A percentile compares a stretch with the other conserved stretches of the same genome.
These are phyloP conservation scores for Drosophila sordidula DNA, from an alignment of 2,888 invertebrate species.

Conservation along the genomic window DNA sequence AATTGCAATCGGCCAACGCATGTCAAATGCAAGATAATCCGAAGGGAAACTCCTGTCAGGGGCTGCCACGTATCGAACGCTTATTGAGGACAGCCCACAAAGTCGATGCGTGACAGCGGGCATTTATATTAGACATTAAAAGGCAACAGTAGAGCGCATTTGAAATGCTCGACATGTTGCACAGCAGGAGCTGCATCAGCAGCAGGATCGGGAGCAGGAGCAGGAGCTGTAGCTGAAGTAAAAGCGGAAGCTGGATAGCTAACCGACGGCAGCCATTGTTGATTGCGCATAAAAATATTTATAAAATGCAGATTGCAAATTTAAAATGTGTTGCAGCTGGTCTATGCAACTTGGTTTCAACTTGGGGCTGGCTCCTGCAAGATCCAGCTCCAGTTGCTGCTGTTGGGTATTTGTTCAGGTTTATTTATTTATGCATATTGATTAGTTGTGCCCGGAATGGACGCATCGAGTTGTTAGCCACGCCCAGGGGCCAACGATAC, in stretches of 20 bases:
- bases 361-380: conserved; percentile 14
- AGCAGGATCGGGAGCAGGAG: not conserved
- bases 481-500: conserved; percentile 44
- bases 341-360: conserved; percentile 4
- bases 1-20: conserved; percentile 49
- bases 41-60: conserved; percentile 31
- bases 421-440: conserved; percentile 74
- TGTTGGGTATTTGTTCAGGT: conserved; percentile 46
- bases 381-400: not conserved
- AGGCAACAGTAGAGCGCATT: conserved; percentile 57
- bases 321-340: conserved; percentile 38
- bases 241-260: conserved; percentile 15
- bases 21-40: conserved; percentile 43
- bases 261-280: conserved; percentile 61
- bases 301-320: conserved; percentile 79
- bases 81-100: conserved; percentile 49
- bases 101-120: conserved; percentile 70
- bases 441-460: conserved; percentile 52
- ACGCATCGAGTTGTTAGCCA: conserved; percentile 40
- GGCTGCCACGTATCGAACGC: conserved; percentile 40
- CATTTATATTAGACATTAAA: conserved; percentile 78
- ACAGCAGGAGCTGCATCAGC: conserved; percentile 17
- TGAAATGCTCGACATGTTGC: conserved; percentile 67
- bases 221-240: not conserved
- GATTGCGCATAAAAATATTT: conserved; percentile 74